A percentile compares a stretch with the other conserved stretches of the same genome.
Evolutionary conservation across 64 coral and sea anemone genomes (phyloP).

Genomic region (Acropora yongei): DNA sequence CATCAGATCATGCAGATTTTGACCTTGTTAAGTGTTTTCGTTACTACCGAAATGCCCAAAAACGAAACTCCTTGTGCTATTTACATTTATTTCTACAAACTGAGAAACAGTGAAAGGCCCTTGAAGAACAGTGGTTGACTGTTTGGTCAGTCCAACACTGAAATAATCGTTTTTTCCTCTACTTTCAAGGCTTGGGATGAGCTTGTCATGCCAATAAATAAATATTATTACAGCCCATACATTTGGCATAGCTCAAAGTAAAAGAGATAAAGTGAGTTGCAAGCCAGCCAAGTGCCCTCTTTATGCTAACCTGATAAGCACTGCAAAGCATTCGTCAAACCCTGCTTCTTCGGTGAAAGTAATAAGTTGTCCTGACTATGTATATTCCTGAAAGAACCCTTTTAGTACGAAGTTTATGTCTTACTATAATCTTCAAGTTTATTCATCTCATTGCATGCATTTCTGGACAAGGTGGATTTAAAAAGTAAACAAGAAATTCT

Average conservation of each 20-base stretch:
- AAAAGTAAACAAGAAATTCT: neutral
- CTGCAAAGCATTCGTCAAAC: too few species aligned
- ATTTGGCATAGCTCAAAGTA: neutral
- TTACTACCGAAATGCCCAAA: neutral
- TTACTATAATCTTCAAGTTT: too few species aligned
- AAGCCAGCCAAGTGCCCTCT: too few species aligned
- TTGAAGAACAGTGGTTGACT: neutral
- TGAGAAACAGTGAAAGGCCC: too few species aligned
- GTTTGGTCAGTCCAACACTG: neutral
- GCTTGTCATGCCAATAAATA: constrained; percentile 2
- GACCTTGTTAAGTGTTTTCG: neutral
- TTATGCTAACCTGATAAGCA: too few species aligned
- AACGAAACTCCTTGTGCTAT: neutral
- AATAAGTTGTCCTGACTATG: too few species aligned
- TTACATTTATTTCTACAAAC: neutral
- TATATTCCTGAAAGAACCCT: too few species aligned
- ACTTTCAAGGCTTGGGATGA: neutral
- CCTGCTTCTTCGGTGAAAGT: too few species aligned
- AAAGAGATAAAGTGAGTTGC: too few species aligned
- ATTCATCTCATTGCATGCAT: too few species aligned
- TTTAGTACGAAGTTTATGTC: too few species aligned
- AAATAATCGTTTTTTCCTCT: neutral
- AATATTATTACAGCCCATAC: constrained; percentile 17
- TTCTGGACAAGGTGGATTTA: neutral
- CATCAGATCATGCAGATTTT: neutral